Evolutionary conservation across 2,888 invertebrate genomes (phyloP).

Genomic region (Heliconius ethilla): DNA sequence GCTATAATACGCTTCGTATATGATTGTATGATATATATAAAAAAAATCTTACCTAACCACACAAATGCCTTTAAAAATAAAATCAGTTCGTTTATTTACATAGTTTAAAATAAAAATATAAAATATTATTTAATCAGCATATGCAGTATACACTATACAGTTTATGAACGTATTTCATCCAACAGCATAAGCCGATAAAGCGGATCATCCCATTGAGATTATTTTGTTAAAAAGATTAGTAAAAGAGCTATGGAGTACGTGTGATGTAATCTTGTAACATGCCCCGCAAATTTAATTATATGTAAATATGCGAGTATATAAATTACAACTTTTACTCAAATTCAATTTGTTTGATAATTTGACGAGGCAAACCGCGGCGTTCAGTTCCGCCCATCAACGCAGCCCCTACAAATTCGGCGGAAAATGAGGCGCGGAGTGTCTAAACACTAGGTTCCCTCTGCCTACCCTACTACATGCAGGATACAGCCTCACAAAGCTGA

Average conservation of each 20-base stretch:
- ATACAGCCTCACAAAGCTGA: too few relatives aligned
- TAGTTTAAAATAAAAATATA: neutral
- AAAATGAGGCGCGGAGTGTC: too few relatives aligned
- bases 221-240: slow-evolving; percentile 42
- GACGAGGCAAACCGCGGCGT: too few relatives aligned
- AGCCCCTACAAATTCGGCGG: too few relatives aligned
- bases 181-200: slow-evolving; percentile 42
- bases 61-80: too few relatives aligned
- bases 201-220: slow-evolving; percentile 44
- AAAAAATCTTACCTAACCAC: too few relatives aligned
- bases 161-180: slow-evolving; percentile 42
- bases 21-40: too few relatives aligned
- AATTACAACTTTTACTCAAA: neutral
- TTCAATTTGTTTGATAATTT: neutral
- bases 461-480: too few relatives aligned
- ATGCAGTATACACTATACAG: slow-evolving; percentile 30
- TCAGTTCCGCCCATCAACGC: too few relatives aligned
- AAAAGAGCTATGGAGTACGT: slow-evolving; percentile 10
- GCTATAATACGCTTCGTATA: too few relatives aligned
- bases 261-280: slow-evolving; percentile 2
- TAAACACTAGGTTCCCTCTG: too few relatives aligned
- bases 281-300: neutral
- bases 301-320: neutral
- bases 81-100: too few relatives aligned
- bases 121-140: neutral